phyloP scores from a whole-genome alignment of 2,888 invertebrate genomes.

The Callimorpha dominula region DNA sequence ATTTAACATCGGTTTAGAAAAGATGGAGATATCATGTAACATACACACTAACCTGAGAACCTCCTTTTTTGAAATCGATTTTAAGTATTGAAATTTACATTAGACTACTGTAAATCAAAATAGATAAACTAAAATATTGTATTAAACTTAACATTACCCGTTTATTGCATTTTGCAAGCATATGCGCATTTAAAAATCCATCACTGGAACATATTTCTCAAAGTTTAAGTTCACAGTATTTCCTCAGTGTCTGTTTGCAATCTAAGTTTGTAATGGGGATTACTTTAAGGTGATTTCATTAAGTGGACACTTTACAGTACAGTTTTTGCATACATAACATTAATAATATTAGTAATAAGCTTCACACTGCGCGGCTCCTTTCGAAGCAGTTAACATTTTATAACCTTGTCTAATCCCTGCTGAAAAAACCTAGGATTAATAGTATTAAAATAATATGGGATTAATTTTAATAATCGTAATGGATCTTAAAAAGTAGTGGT shows the following conservation, averaged over 20 bases:
- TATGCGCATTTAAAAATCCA: constrained; percentile 47
- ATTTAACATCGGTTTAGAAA: too few species aligned
- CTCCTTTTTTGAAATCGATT: too few species aligned
- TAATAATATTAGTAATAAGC: too few species aligned
- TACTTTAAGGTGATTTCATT: background rate
- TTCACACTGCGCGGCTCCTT: background rate
- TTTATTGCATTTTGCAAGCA: constrained; percentile 38
- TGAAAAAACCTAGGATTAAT: background rate
- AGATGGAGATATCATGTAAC: too few species aligned
- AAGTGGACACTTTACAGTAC: background rate
- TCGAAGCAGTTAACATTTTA: background rate
- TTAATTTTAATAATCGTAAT: too few species aligned
- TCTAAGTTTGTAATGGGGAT: background rate
- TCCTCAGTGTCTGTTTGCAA: background rate
- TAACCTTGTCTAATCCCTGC: background rate
- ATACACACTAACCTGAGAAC: too few species aligned
- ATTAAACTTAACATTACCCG: constrained; percentile 25
- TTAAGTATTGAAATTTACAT: too few species aligned
- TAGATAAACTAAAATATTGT: background rate
- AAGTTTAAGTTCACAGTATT: background rate
- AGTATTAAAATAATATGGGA: too few species aligned
- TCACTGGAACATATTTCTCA: constrained; percentile 28
- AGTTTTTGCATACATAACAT: background rate
- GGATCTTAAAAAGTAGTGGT: background rate
- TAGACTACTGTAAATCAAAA: constrained; percentile 1